Evolutionary conservation across 2,113 vertebrate species (phyloP), one percentile per base, ranked within the genome.

Genomic region (Rutilus rutilus): DNA sequence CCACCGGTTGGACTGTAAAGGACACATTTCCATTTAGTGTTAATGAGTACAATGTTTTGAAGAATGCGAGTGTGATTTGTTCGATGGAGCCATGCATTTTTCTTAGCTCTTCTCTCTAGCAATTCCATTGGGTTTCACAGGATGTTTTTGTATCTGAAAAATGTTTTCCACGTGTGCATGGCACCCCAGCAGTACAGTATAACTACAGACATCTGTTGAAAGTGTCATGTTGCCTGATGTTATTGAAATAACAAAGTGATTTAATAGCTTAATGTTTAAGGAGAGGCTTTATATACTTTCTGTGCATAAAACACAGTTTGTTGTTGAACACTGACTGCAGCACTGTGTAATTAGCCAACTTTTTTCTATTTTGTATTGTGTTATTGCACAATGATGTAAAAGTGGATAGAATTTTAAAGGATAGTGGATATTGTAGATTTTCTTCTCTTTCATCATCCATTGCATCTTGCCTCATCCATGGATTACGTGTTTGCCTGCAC

Each of bases 401-500:
- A 14, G 25, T 27, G 6, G n/a, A 47, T 47, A 50, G 8, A 27
- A 1, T 75, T 6, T 27, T 33, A 39, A 59, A 78, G 30, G 19
- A 59, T 23, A 57, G 17, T 57, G 50, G 15, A 78, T 59, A 57
- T 59, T 78, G 19, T 30, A 10, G 9, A 36, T 5, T 73, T 75
- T 25, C 39, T 27, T 25, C 11, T 75, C 42, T 47, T 75, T 75
- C 42, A 75, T 75, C 42, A 50, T 75, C 23, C 21, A 5, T 71
- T 50, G 74, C 47, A 77, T 54, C 25, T 78, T 59, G 52, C 52
- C 27, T 78, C 76, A 78, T 57, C 50, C 52, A 59, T 57, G 52
- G 5, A 39, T 59, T 78, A 59, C 14, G 57, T 30, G 19, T 78
- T 33, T 59, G 42, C 25, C 6, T 25, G 23, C 42, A 9, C 12